Evolutionary conservation across 2,113 vertebrate species (phyloP), one percentile per base, ranked within the genome.

Genomic region (Lutjanus erythropterus): DNA sequence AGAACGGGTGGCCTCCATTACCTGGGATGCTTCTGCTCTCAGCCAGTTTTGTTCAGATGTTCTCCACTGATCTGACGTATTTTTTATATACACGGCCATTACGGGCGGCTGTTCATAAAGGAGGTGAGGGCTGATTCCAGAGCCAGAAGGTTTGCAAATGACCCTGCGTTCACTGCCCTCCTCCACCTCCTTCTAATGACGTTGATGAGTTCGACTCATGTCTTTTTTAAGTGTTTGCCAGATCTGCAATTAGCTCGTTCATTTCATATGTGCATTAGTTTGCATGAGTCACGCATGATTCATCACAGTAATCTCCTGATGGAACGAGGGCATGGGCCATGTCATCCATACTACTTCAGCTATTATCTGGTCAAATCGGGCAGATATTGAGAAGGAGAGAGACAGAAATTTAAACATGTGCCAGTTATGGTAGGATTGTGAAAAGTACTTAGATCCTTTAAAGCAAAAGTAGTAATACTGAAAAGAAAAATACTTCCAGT

Each of bases 1-100:
- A 90, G 81, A 83, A 88, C 29, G 81, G 67, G 27, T 78, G 67
- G 78, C 88, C 85, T 88, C 91, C 90, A 91, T 91, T 92, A 92
- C 76, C 79, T 85, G 65, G 0, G 2, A 27, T 50, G 77, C 49
- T 73, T 73, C 78, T 62, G 75, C 84, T 87, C 61, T 72, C 83
- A 74, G 15, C 47, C 44, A 55, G 53, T 62, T 75, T 70, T 69
- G 66, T 68, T 86, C 67, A 64, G 56, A 74, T 80, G 69, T 81
- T 84, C 64, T 71, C 59, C 18, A 15, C 52, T 4, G 71, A 65
- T 68, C 29, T 64, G 71, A 80, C 37, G 21, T 21, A 52, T 70
- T 59, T 59, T 76, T 61, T 9, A 59, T 73, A n/a, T n/a, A n/a
- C 59, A 58, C 49, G 41, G 39, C 53, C 39, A 73, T 80, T 81